Base-by-base conservation (phyloP, 2,888 invertebrate genomes). In the Tenthredo mesomela region DNA sequence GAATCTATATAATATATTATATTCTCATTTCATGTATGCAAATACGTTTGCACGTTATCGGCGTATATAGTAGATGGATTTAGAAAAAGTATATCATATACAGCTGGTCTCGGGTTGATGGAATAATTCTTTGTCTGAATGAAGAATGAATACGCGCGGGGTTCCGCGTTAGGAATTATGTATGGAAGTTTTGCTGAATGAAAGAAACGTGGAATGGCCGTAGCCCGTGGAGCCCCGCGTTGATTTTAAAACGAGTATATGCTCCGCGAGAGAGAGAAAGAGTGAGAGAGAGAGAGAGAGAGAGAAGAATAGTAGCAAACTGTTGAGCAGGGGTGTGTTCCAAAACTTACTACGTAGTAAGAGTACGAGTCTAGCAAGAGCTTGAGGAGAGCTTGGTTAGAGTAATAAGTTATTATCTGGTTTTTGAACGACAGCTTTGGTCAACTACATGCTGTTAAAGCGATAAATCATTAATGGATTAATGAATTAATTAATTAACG, bases 101-200 rank as follows among this genome's bases (percentile, higher is more conserved):
- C 67, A 25, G 33, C 33, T 33, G 25, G 29, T 54, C 25, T 25
- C 29, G 84, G 61, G 75, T 61, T 78, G 29, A 43, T 33, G 65
- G n/a, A 84, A 84, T 86, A 65, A 78, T 86, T 86, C 86, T 87
- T 87, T 87, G 86, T 87, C 86, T 87, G 87, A 87, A 87, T 86
- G 87, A 86, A 87, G 86, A 87, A 87, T 87, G 87, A 86, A 85
- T 43, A 33, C 47, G 67, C 65, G 47, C 21, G 61, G 37, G 29
- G 71, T 21, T 40, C 65, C 29, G 65, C 65, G 84, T 67, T 58
- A 7, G 70, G 65, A 84, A 77, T 77, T 25, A 77, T 77, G 77
- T 84, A 77, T 47, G 84, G 50, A 84, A 84, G 84, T 33, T 77
- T 65, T 61, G 77, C 77, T 84, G 43, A 84, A 84, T 77, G 84